phyloP scores from a whole-genome alignment of 1,140 invertebrate species.

The Polypedilum vanderplanki region DNA sequence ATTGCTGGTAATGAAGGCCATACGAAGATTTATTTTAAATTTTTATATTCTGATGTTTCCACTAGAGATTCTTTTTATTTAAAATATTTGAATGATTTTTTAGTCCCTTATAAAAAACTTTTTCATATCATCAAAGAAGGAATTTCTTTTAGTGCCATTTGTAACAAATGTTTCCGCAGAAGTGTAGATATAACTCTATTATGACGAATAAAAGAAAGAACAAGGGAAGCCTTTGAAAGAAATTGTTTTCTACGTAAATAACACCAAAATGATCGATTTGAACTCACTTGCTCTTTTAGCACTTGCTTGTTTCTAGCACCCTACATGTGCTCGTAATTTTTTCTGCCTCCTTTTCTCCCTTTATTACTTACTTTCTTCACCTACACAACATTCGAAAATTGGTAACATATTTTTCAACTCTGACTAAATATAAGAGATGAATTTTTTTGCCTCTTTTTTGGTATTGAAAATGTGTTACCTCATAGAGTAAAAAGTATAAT shows the following conservation, averaged over 20 bases:
- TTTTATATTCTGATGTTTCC: too few species aligned
- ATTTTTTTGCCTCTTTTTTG: not conserved
- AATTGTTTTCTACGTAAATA: not conserved
- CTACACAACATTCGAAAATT: not conserved
- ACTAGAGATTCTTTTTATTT: too few species aligned
- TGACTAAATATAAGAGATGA: too few species aligned
- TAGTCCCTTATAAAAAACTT: not conserved
- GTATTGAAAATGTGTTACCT: not conserved
- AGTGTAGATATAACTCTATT: conserved; percentile 15
- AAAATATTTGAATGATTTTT: too few species aligned
- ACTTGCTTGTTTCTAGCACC: not conserved
- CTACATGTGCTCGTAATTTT: too few species aligned
- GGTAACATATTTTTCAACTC: conserved; percentile 18
- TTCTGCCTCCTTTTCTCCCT: not conserved
- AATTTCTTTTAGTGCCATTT: not conserved
- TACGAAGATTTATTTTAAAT: too few species aligned
- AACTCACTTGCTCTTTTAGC: conserved; percentile 15
- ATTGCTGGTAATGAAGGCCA: too few species aligned
- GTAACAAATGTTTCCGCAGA: conserved; percentile 26
- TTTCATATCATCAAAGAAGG: not conserved
- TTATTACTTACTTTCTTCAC: not conserved
- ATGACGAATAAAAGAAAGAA: not conserved
- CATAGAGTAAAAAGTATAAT: not conserved
- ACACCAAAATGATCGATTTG: conserved; percentile 25
- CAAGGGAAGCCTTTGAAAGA: not conserved